These are phyloP conservation scores for Perca fluviatilis DNA, from an alignment of 2,113 vertebrate genomes.

Conservation along the genomic window DNA sequence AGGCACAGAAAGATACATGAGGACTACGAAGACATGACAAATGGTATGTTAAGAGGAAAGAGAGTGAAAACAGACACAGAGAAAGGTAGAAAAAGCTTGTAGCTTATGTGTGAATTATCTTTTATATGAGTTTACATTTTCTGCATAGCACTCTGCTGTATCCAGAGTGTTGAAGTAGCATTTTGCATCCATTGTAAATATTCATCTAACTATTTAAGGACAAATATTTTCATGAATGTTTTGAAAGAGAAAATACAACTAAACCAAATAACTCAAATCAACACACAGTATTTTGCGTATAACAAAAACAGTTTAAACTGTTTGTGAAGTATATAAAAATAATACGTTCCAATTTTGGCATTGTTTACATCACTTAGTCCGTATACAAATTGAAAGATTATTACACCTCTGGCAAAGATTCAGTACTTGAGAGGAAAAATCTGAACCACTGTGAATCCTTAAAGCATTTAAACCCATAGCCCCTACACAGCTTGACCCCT, in stretches of 20 bases:
- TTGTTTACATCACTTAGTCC: slow-evolving; percentile 17
- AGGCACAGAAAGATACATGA: neutral
- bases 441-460: slow-evolving; percentile 22
- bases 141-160: slow-evolving; percentile 1
- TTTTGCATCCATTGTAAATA: neutral
- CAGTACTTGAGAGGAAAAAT: slow-evolving; percentile 37
- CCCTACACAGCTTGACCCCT: slow-evolving; percentile 43
- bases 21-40: slow-evolving; percentile 4
- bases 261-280: neutral
- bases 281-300: neutral
- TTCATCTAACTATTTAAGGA: neutral
- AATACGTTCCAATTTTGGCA: neutral
- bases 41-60: neutral
- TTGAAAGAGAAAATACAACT: neutral
- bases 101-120: slow-evolving; percentile 11
- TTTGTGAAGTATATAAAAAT: neutral
- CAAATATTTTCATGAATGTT: neutral
- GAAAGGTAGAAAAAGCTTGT: slow-evolving; percentile 8
- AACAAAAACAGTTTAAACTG: neutral
- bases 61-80: slow-evolving; percentile 4
- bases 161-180: slow-evolving; percentile 2
- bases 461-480: slow-evolving; percentile 39
- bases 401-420: slow-evolving; percentile 29
- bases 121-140: neutral
- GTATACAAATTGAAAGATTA: slow-evolving; percentile 10